Conservation (phyloP, 2,888 invertebrate species). For the Rutpela maculata region DNA sequence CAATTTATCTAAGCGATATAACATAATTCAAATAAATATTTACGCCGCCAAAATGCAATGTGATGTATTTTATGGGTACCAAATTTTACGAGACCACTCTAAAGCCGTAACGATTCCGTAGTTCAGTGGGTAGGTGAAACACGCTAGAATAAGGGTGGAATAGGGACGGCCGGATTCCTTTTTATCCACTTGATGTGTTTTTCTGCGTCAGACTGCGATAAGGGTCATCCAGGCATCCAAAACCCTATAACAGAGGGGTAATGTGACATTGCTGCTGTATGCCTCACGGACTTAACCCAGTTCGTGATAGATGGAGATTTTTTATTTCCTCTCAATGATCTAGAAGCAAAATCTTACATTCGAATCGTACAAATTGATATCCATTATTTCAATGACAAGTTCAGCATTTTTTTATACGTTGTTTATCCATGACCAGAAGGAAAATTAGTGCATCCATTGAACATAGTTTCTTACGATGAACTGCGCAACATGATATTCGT, state of each 20-base stretch:
- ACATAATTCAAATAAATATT: conserved; percentile 31
- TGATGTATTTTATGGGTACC: conserved; percentile 62
- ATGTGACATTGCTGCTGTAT: conserved; percentile 58
- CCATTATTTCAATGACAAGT: conserved; percentile 4
- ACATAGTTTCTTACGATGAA: no score
- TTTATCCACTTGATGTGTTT: conserved; percentile 71
- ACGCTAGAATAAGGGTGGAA: conserved; percentile 55
- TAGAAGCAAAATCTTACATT: background rate
- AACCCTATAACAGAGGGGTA: conserved; percentile 49
- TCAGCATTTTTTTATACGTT: background rate
- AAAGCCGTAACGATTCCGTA: conserved; percentile 63
- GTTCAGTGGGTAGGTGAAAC: conserved; percentile 56
- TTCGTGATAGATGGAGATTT: conserved; percentile 53
- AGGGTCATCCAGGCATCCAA: conserved; percentile 67
- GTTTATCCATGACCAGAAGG: background rate
- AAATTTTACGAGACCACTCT: conserved; percentile 64
- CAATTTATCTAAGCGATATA: conserved; percentile 9
- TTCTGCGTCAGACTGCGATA: conserved; percentile 68
- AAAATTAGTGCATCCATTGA: background rate
- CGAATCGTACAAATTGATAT: conserved; percentile 13
- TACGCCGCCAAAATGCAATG: conserved; percentile 31
- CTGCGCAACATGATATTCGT: no score
- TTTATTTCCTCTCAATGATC: conserved; percentile 40
- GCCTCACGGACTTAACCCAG: conserved; percentile 59
- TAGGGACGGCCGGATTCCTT: conserved; percentile 63